Base-by-base conservation (phyloP, 2,888 invertebrate species). In the Mimas tiliae region DNA sequence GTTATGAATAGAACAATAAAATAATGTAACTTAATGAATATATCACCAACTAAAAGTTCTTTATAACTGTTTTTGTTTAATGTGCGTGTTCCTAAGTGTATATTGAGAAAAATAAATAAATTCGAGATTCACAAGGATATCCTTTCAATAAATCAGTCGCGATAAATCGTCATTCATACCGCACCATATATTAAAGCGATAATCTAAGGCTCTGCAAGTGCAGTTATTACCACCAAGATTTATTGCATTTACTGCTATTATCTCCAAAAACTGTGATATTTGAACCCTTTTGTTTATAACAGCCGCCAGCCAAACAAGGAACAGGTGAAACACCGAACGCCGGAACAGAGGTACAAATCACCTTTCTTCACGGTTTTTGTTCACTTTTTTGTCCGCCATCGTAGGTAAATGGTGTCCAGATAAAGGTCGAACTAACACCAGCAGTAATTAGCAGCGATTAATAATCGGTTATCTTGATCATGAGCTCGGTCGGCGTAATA, bases 381-480 rank as follows among this genome's bases (percentile, higher is more conserved):
- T 73, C 65, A 71, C 72, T 84, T 91, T 92, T 91, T 91, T 90
- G 84, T 84, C 71, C 74, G 70, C 72, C 69, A 70, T 74, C 80
- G 80, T 84, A 88, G 83, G 83, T 86, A 88, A 92, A 90, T 89
- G 89, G 90, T 92, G 93, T 92, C 87, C 90, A 88, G 90, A 92
- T 91, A 91, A 85, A 90, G 90, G 91, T 90, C 89, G 89, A 86
- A 86, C 91, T 89, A 93, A 93, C 93, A 93, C 93, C 93, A 90
- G 92, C 93, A 93, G 92, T 93, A 93, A 93, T 93, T 93, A 93
- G 91, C 78, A 87, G 85, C 91, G 87, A 93, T 93, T 93, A 93
- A 93, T 93, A 91, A 92, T 91, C 85, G 87, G 87, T 91, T 93
- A 93, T 93, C 93, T 93, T 86, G 93, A 93, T 93, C 88, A 82